These are phyloP conservation scores for Ailurus styani DNA, from an alignment of 2,113 vertebrate genomes.

Conservation along the genomic window DNA sequence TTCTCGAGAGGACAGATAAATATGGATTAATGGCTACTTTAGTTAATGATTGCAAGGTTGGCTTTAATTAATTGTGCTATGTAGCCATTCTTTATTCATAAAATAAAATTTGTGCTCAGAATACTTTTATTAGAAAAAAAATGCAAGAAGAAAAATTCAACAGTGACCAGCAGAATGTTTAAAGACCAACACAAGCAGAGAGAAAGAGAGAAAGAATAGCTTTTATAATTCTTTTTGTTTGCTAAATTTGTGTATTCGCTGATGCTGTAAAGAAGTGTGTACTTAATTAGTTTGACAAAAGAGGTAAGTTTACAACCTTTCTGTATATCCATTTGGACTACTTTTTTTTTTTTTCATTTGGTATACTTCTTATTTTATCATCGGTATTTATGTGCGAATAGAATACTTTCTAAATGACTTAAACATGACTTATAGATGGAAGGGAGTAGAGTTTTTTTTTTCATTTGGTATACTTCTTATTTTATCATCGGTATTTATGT, in stretches of 20 bases:
- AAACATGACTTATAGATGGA: background rate
- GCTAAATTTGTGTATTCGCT: background rate
- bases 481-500: background rate
- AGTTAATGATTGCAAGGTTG: conserved; percentile 74
- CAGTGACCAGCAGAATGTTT: background rate
- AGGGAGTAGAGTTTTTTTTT: background rate
- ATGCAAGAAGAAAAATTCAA: conserved; percentile 10
- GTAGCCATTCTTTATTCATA: conserved; percentile 72
- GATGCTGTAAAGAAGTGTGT: background rate
- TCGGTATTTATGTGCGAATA: background rate
- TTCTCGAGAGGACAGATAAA: conserved; percentile 74
- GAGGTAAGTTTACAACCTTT: background rate
- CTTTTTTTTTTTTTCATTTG: too few relatives aligned
- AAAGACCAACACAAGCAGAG: background rate
- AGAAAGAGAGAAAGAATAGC: background rate
- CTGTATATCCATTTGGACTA: too few relatives aligned
- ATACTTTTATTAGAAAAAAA: conserved; percentile 38
- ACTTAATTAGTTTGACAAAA: background rate
- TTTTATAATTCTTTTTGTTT: background rate
- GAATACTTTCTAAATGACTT: background rate
- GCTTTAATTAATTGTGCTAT: conserved; percentile 79
- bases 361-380: background rate
- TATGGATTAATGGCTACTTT: conserved; percentile 75
- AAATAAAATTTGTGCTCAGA: conserved; percentile 67
- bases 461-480: background rate